A percentile compares a stretch with the other conserved stretches of the same genome.
These are phyloP conservation scores for Clunio marinus DNA, from an alignment of 2,888 invertebrate genomes.

Conservation along the genomic window DNA sequence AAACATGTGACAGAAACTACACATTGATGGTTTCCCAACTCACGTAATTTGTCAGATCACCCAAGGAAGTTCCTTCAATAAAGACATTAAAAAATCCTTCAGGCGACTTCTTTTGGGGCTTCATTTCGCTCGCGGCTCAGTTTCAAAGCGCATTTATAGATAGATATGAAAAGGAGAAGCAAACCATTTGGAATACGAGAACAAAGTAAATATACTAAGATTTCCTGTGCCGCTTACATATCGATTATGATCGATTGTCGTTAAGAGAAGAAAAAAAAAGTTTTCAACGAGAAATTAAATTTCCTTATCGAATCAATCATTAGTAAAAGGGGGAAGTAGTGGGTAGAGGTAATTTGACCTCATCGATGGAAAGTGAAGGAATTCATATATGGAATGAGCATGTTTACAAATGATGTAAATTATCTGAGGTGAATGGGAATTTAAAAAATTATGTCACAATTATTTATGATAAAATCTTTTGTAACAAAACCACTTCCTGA, in stretches of 20 bases:
- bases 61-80: no score
- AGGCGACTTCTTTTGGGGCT: not conserved
- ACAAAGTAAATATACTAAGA: not conserved
- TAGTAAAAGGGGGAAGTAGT: not conserved
- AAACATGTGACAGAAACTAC: no score
- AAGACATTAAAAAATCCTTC: not conserved
- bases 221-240: not conserved
- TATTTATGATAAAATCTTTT: no score
- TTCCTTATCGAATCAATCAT: slow-evolving; percentile 10
- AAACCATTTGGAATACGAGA: not conserved
- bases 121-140: not conserved
- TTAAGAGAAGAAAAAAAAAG: not conserved
- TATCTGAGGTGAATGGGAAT: no score
- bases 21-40: no score
- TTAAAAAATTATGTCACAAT: no score
- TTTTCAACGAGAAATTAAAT: not conserved
- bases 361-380: no score
- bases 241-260: slow-evolving; percentile 10
- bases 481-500: no score
- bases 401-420: no score
- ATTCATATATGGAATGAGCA: no score
- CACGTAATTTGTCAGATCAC: not conserved
- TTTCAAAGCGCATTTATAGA: no score
- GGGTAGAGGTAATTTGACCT: no score
- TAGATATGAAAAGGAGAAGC: not conserved